Conservation (phyloP, 2,113 vertebrate genomes). For the Ellobius talpinus region DNA sequence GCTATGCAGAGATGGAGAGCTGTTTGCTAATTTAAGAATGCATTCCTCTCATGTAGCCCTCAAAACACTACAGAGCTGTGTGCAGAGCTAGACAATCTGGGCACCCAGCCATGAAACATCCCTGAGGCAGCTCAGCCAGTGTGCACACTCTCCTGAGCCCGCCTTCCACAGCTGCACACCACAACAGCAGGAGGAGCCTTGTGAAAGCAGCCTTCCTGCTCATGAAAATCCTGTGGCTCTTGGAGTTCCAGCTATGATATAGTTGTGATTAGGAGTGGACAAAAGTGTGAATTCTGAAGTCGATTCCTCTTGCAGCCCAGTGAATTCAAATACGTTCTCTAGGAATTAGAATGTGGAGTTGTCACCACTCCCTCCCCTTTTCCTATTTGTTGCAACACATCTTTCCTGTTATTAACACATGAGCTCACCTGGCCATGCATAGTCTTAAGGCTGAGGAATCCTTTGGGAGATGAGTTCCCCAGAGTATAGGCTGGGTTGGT, state of each 20-base stretch:
- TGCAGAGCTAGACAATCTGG: constrained; percentile 89
- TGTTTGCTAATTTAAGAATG: constrained; percentile 82
- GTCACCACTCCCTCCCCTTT: background rate
- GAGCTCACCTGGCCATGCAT: background rate
- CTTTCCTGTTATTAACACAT: background rate
- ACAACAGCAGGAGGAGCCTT: constrained; percentile 81
- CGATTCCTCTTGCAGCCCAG: background rate
- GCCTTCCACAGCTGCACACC: constrained; percentile 85
- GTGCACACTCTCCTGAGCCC: constrained; percentile 86
- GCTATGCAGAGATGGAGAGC: constrained; percentile 74
- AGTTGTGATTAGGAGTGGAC: background rate
- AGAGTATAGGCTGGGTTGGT: background rate
- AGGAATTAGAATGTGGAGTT: constrained; percentile 14
- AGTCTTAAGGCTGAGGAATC: background rate
- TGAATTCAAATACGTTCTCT: background rate
- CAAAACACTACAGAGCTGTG: constrained; percentile 86
- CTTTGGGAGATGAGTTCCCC: background rate
- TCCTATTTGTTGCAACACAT: background rate
- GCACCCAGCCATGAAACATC: constrained; percentile 93
- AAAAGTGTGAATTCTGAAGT: background rate
- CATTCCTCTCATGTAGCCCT: constrained; percentile 84
- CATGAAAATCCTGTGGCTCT: constrained; percentile 58
- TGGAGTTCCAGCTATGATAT: constrained; percentile 56
- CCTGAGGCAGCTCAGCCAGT: constrained; percentile 80
- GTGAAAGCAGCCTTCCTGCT: constrained; percentile 77